These are phyloP conservation scores for Schizotus pectinicornis DNA, from an alignment of 2,888 invertebrate species.

Conservation along the genomic window DNA sequence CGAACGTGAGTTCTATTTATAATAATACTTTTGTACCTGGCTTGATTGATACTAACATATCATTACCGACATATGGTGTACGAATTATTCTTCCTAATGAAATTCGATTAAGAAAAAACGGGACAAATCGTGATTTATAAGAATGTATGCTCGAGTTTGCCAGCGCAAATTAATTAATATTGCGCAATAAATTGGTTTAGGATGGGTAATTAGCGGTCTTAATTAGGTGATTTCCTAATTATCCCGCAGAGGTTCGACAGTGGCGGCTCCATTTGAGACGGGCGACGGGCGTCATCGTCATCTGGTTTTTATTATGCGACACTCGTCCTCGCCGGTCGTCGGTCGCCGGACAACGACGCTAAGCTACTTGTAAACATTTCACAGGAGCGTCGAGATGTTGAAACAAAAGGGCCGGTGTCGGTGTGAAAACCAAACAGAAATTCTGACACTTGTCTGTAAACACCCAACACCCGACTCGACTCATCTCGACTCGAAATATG, in stretches of 20 bases:
- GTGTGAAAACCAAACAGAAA: slow-evolving; percentile 26
- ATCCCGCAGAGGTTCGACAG: slow-evolving; percentile 6
- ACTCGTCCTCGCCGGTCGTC: slow-evolving; percentile 15
- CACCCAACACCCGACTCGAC: slow-evolving; percentile 18
- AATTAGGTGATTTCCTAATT: slow-evolving; percentile 19
- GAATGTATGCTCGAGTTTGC: slow-evolving; percentile 3
- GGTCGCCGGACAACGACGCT: neutral
- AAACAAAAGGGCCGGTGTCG: slow-evolving; percentile 28
- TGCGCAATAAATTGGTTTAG: neutral
- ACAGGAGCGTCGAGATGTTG: slow-evolving; percentile 17
- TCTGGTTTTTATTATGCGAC: slow-evolving; percentile 19
- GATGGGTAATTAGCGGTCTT: neutral
- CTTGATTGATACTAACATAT: slow-evolving; percentile 29
- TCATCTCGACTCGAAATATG: slow-evolving; percentile 29
- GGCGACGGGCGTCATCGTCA: slow-evolving; percentile 3
- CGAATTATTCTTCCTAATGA: slow-evolving; percentile 24
- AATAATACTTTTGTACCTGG: slow-evolving; percentile 25
- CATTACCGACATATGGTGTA: slow-evolving; percentile 25
- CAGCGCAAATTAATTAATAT: slow-evolving; percentile 16
- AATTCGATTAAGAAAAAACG: slow-evolving; percentile 11
- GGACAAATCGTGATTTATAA: slow-evolving; percentile 9
- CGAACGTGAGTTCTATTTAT: slow-evolving; percentile 31
- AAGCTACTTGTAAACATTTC: slow-evolving; percentile 24
- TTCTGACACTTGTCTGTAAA: slow-evolving; percentile 29
- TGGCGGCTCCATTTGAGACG: slow-evolving; percentile 10